Percentiles rank a stretch among this genome's conserved stretches.
Conservation (phyloP, 1,140 invertebrate species). For the Solenopsis fugax region DNA sequence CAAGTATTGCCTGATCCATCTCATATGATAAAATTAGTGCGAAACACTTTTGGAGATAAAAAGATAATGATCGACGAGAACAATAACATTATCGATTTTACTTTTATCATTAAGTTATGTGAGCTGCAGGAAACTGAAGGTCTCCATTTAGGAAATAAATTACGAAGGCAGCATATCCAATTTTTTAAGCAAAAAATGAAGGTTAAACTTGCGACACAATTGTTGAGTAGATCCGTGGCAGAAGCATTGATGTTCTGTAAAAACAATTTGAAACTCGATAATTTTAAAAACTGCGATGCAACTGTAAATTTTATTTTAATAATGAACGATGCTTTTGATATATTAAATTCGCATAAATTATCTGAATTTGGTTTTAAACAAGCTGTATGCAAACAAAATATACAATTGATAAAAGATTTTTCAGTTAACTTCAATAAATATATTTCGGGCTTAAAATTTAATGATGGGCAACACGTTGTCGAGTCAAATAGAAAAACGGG, state of each 20-base stretch:
- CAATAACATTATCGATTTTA: too few relatives aligned
- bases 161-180: background rate
- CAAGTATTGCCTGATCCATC: background rate
- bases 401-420: too few relatives aligned
- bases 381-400: too few relatives aligned
- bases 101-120: background rate
- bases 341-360: conserved; percentile 30
- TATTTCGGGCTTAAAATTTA: too few relatives aligned
- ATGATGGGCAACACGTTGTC: too few relatives aligned
- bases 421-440: too few relatives aligned
- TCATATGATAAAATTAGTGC: background rate
- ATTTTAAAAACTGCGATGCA: conserved; percentile 3
- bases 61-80: background rate
- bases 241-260: conserved; percentile 21
- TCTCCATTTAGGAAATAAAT: conserved; percentile 30
- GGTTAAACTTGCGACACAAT: conserved; percentile 13
- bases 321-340: background rate
- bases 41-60: conserved; percentile 7
- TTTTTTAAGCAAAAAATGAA: conserved; percentile 28
- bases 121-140: conserved; percentile 17
- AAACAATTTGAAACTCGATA: background rate
- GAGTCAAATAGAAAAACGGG: too few relatives aligned
- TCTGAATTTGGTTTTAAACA: background rate
- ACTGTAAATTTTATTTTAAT: conserved; percentile 12
- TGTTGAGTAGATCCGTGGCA: conserved; percentile 25